phyloP scores from a whole-genome alignment of 2,888 invertebrate species.

The Watsonalla binaria region DNA sequence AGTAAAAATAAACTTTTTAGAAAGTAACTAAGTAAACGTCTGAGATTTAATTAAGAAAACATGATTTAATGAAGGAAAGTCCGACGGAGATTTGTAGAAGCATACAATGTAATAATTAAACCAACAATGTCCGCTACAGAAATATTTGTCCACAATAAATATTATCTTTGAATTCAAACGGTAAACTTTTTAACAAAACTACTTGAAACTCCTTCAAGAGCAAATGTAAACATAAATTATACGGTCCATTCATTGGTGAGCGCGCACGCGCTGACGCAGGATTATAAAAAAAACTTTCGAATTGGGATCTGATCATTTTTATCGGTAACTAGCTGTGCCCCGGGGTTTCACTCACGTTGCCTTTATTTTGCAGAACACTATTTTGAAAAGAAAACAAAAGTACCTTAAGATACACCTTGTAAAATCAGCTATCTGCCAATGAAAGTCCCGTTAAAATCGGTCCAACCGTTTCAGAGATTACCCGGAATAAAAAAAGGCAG shows the following conservation, averaged over 20 bases:
- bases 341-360: too few species aligned
- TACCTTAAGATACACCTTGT: too few species aligned
- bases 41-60: not conserved
- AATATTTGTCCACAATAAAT: conserved; percentile 57
- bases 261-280: conserved; percentile 49
- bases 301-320: not conserved
- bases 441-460: too few species aligned
- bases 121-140: conserved; percentile 34
- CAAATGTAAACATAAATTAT: conserved; percentile 72
- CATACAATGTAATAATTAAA: conserved; percentile 39
- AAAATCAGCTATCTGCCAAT: too few species aligned
- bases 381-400: too few species aligned
- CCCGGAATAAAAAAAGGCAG: too few species aligned
- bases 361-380: too few species aligned
- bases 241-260: conserved; percentile 53
- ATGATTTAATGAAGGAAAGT: conserved; percentile 9
- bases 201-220: conserved; percentile 59
- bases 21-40: not conserved
- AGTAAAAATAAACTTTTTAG: not conserved
- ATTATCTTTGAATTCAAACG: conserved; percentile 48
- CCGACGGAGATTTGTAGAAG: conserved; percentile 23
- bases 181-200: conserved; percentile 47
- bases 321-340: not conserved
- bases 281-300: conserved; percentile 21
- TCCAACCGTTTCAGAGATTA: too few species aligned